Evolutionary conservation across 2,888 invertebrate species (phyloP).

Genomic region (Smittia sp.): DNA sequence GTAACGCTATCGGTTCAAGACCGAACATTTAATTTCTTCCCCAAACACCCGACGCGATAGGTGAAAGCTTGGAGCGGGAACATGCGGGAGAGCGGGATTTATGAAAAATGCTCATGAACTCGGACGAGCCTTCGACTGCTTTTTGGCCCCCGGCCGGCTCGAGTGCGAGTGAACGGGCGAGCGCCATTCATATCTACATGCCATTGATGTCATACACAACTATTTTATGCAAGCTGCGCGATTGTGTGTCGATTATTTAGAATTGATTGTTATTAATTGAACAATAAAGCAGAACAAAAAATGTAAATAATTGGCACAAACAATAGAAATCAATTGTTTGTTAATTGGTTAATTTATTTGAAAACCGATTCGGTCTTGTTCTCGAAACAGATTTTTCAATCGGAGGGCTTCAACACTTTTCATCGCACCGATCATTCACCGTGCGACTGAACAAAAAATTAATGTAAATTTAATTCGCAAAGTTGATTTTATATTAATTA

Average conservation of each 20-base stretch:
- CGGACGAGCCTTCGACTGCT: not conserved
- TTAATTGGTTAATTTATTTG: slow-evolving; percentile 16
- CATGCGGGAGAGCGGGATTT: not conserved
- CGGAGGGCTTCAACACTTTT: not conserved
- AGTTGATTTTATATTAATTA: slow-evolving; percentile 7
- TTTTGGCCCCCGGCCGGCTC: not conserved
- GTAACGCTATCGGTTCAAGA: not conserved
- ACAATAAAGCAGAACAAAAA: slow-evolving; percentile 24
- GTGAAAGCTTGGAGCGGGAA: not conserved
- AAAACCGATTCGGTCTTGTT: no score
- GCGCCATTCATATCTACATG: not conserved
- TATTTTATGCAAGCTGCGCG: not conserved
- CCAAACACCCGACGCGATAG: not conserved
- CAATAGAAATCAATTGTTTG: not conserved
- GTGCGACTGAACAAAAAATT: not conserved
- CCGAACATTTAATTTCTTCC: not conserved
- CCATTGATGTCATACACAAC: not conserved
- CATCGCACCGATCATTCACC: not conserved
- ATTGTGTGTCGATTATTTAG: slow-evolving; percentile 13
- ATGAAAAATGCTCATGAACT: not conserved
- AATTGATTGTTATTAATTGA: slow-evolving; percentile 30
- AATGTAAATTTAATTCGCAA: slow-evolving; percentile 6
- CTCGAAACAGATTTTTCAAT: not conserved
- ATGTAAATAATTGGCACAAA: slow-evolving; percentile 1
- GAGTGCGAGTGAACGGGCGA: not conserved